Conservation (phyloP, 2,888 invertebrate genomes). For the Epistrophe grossulariae region DNA sequence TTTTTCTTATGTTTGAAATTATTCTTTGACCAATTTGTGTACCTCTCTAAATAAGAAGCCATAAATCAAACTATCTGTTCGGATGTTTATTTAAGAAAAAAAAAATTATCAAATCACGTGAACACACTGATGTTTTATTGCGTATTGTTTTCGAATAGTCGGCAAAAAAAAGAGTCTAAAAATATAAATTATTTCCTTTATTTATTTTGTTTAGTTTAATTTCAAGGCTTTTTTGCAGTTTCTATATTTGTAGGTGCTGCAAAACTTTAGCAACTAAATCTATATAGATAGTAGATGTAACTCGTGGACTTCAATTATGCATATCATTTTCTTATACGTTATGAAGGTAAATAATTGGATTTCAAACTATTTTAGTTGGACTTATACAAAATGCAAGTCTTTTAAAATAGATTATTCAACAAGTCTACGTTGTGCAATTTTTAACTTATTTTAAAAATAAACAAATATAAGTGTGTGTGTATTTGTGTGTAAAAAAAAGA, state of each 20-base stretch:
- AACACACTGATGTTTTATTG: conserved; percentile 3
- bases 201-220: neutral
- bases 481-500: neutral
- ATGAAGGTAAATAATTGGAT: conserved; percentile 24
- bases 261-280: neutral
- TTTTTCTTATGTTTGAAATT: too few relatives aligned
- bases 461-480: too few relatives aligned
- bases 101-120: conserved; percentile 14
- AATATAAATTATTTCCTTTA: neutral
- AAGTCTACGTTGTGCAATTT: neutral
- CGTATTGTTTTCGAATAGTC: neutral
- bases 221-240: conserved; percentile 4
- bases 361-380: neutral
- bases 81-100: neutral
- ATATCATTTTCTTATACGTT: neutral
- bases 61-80: neutral
- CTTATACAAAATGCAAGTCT: neutral
- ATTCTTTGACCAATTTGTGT: too few relatives aligned
- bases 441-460: neutral
- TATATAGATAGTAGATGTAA: neutral
- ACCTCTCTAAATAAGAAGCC: neutral
- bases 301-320: neutral
- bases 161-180: conserved; percentile 22
- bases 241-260: neutral
- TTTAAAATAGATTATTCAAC: conserved; percentile 13